Evolutionary conservation across 1,140 invertebrate genomes (phyloP).

Genomic region (Pseudomyrmex gracilis): DNA sequence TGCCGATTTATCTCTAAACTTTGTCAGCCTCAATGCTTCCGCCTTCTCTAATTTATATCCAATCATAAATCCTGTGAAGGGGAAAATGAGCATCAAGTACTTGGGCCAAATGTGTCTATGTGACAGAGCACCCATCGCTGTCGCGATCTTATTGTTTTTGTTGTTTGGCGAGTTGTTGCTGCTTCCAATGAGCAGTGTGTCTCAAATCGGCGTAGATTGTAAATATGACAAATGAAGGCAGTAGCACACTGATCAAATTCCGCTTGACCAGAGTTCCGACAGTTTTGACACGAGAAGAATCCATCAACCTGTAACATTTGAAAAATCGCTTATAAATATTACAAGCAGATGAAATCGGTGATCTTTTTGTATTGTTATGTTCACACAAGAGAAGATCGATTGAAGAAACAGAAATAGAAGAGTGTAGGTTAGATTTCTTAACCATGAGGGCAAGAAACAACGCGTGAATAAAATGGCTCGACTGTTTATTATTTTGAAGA

Average conservation of each 20-base stretch:
- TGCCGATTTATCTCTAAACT: slow-evolving; percentile 91
- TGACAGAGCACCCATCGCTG: not conserved
- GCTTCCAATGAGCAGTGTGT: slow-evolving; percentile 90
- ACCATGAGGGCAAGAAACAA: not conserved
- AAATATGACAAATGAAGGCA: slow-evolving; percentile 87
- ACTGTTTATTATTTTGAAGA: not conserved
- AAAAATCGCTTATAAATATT: not conserved
- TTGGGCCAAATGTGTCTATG: slow-evolving; percentile 55
- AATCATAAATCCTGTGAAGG: slow-evolving; percentile 86
- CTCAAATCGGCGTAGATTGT: slow-evolving; percentile 90
- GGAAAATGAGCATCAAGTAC: slow-evolving; percentile 82
- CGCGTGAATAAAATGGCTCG: not conserved
- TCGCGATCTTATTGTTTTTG: slow-evolving; percentile 8
- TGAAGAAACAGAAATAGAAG: too few species aligned
- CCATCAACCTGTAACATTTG: slow-evolving; percentile 79
- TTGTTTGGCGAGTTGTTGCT: slow-evolving; percentile 69
- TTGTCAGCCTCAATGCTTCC: slow-evolving; percentile 89
- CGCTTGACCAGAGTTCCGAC: slow-evolving; percentile 78
- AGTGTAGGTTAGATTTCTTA: not conserved
- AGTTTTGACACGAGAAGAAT: slow-evolving; percentile 11
- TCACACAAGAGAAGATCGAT: not conserved
- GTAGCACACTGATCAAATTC: slow-evolving; percentile 88
- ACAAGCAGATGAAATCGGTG: not conserved
- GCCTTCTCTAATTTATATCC: slow-evolving; percentile 88
- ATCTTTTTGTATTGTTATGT: too few species aligned